Evolutionary conservation across 1,140 invertebrate genomes (phyloP), one percentile per base, ranked within the genome.

Genomic region (Lineus longissimus): DNA sequence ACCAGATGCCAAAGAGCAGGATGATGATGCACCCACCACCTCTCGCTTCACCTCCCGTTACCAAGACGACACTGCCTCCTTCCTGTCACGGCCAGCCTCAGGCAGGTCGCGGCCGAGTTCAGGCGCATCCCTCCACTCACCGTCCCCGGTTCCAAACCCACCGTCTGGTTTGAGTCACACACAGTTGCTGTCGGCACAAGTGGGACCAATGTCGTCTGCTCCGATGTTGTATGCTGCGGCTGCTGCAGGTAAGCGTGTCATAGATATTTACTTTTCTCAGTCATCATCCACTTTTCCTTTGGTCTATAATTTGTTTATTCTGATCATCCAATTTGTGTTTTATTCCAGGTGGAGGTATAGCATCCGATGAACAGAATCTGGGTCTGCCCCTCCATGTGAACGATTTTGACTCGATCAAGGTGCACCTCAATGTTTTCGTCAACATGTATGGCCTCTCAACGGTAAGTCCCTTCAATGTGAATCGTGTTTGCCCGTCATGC

Each of bases 361-460:
- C 76, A 7, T 72, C 72, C 23, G 75, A 79, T 71, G 77, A 79
- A 59, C 27, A 69, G 0, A 69, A 55, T 30, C 61, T 72, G 1
- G 55, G 67, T 60, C 67, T 82, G 25, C 80, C 80, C 13, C 57
- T 81, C 2, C 76, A 78, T 60, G 63, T 69, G 11, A 73, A 73
- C 36, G 73, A 76, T 22, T 70, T 80, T 54, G 64, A 77, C 11
- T 59, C 61, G 22, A 64, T 81, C 2, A 73, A 72, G 58, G 73
- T 73, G 43, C 76, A 78, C 54, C 68, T 82, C n/a, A 71, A 66
- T 56, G 75, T 74, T 33, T 68, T 80, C 6, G 66, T 78, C 27
- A 75, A 77, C 61, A 65, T 79, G 1, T 82, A 81, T 71, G 76
- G 73, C 30, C 72, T 81, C 19, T 72, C 73, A 27, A 76, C 70